These are phyloP conservation scores for Unio pictorum DNA, from an alignment of 2,888 invertebrate species.

Conservation along the genomic window DNA sequence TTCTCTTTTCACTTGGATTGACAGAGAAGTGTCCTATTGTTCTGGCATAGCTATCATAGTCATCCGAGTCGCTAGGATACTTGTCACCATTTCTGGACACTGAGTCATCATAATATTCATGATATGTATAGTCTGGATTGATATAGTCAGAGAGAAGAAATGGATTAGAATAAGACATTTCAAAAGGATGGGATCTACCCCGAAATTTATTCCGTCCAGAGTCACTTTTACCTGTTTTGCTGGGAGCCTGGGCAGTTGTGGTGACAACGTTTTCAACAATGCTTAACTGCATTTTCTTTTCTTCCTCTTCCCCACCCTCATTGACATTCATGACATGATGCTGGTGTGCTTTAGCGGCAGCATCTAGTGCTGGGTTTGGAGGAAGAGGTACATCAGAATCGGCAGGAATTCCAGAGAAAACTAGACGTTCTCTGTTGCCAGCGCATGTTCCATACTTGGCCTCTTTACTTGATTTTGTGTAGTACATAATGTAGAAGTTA, in stretches of 20 bases:
- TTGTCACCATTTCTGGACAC: too few species aligned
- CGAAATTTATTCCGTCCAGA: too few species aligned
- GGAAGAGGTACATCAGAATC: conserved; percentile 73
- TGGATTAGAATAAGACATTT: too few species aligned
- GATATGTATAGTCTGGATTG: conserved; percentile 12
- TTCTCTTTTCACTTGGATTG: too few species aligned
- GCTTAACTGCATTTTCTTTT: not conserved
- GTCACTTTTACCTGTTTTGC: too few species aligned
- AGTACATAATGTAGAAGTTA: conserved; percentile 72
- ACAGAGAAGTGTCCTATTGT: too few species aligned
- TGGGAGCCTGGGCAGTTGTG: too few species aligned
- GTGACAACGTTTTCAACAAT: not conserved
- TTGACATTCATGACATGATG: conserved; percentile 33
- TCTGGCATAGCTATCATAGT: conserved; percentile 12
- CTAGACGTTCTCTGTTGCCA: conserved; percentile 42
- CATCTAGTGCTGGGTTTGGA: conserved; percentile 71
- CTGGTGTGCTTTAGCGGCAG: conserved; percentile 51
- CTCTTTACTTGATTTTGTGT: conserved; percentile 51
- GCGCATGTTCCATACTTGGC: conserved; percentile 43
- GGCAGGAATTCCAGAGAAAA: conserved; percentile 66
- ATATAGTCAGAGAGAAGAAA: too few species aligned
- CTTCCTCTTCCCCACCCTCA: conserved; percentile 11
- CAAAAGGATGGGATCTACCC: too few species aligned
- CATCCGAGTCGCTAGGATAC: conserved; percentile 1
- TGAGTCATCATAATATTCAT: conserved; percentile 17